Percentiles rank a stretch among this genome's conserved stretches.
Evolutionary conservation across 2,797 vertebrate species (phyloP).

Genomic region (Lophotriccus pileatus): DNA sequence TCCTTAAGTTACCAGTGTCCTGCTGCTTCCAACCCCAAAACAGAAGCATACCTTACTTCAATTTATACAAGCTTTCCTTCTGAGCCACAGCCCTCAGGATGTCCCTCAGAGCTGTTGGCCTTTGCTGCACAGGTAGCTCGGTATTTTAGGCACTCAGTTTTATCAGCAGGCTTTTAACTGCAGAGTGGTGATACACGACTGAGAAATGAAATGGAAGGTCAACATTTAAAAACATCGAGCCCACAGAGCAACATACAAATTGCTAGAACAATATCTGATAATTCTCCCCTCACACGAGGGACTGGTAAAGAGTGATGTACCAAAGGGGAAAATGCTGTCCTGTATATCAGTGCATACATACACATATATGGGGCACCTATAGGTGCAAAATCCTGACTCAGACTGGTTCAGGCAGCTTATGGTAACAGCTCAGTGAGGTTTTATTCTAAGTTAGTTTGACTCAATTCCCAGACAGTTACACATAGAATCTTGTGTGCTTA

Average conservation of each 20-base stretch:
- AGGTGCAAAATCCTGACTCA: neutral
- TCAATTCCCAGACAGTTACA: neutral
- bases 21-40: neutral
- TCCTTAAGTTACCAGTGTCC: neutral
- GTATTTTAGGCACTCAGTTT: neutral
- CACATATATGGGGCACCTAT: neutral
- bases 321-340: neutral
- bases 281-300: neutral
- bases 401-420: neutral
- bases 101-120: neutral
- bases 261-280: neutral
- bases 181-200: neutral
- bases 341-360: neutral
- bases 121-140: neutral
- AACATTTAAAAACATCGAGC: neutral
- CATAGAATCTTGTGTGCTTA: neutral
- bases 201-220: neutral
- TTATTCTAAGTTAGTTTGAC: neutral
- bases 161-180: neutral
- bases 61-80: neutral
- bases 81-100: neutral
- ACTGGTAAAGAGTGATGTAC: neutral
- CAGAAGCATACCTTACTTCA: neutral
- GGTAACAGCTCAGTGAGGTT: neutral
- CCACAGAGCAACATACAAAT: neutral